A percentile compares a stretch with the other conserved stretches of the same genome.
phyloP scores from a whole-genome alignment of 2,113 vertebrate genomes.

The Pseudopodoces humilis region DNA sequence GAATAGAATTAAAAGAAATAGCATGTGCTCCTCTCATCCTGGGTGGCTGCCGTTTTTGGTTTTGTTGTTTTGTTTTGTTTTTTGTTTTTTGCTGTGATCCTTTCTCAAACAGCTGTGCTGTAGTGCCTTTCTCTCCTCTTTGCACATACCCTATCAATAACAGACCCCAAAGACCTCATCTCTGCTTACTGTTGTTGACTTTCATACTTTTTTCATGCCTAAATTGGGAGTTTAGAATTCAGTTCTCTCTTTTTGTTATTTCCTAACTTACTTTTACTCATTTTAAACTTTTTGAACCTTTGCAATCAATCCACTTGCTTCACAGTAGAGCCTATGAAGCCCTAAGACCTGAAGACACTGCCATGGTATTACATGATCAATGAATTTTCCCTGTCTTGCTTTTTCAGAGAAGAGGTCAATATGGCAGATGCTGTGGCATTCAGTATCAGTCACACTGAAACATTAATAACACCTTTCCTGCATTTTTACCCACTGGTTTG shows the following conservation, averaged over 20 bases:
- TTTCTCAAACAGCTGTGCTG: neutral
- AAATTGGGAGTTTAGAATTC: neutral
- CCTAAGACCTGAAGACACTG: neutral
- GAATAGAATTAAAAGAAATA: neutral
- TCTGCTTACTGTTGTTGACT: neutral
- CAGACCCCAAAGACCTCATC: neutral
- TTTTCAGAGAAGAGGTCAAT: neutral
- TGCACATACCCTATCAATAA: neutral
- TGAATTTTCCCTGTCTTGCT: neutral
- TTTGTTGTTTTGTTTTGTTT: no score
- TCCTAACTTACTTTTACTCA: neutral
- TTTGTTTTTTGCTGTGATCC: accelerated
- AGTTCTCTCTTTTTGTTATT: neutral
- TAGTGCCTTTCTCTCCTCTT: neutral
- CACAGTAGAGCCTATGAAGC: neutral
- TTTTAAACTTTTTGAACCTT: neutral
- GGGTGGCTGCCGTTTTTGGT: accelerated
- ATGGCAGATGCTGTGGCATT: neutral
- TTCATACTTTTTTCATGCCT: neutral
- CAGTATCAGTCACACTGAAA: neutral
- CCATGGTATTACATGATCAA: neutral
- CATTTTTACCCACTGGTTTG: neutral
- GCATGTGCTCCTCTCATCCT: accelerated
- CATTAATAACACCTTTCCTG: neutral
- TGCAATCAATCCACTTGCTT: neutral